phyloP scores from a whole-genome alignment of 2,797 vertebrate genomes.

The Cirrhinus molitorella region DNA sequence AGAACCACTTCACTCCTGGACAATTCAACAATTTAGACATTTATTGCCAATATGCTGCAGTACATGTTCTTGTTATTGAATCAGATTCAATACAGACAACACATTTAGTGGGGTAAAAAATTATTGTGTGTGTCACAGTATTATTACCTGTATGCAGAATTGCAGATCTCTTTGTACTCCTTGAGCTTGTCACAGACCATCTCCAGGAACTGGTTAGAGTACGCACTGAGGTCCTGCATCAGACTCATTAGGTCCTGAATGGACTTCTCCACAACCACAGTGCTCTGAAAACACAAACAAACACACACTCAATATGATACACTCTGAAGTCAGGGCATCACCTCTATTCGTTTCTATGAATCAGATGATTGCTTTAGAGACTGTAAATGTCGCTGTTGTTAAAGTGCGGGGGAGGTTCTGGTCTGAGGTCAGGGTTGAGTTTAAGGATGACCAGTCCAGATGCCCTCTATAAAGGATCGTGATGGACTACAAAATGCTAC shows the following conservation, averaged over 20 bases:
- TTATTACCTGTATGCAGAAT: constrained; percentile 90
- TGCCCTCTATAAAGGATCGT: background rate
- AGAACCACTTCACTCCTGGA: background rate
- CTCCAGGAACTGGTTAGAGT: constrained; percentile 97
- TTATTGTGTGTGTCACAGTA: background rate
- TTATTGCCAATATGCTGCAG: background rate
- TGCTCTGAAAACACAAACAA: constrained; percentile 81
- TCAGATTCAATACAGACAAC: background rate
- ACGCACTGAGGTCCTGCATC: constrained; percentile 95
- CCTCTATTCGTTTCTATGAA: constrained; percentile 4
- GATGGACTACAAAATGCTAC: constrained; percentile 1
- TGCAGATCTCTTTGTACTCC: constrained; percentile 96
- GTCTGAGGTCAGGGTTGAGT: background rate
- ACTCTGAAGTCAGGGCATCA: background rate
- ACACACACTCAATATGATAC: background rate
- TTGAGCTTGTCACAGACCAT: constrained; percentile 99
- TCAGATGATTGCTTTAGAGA: constrained; percentile 20
- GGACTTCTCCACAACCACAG: constrained; percentile 95
- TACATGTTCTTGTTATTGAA: background rate
- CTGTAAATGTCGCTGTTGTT: constrained; percentile 16
- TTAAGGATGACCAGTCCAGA: background rate
- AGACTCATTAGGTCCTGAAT: constrained; percentile 96
- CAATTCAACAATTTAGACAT: background rate
- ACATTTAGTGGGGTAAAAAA: background rate
- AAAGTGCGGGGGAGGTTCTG: constrained; percentile 8